phyloP scores from a whole-genome alignment of 2,888 invertebrate genomes.

The Tipula helvola region DNA sequence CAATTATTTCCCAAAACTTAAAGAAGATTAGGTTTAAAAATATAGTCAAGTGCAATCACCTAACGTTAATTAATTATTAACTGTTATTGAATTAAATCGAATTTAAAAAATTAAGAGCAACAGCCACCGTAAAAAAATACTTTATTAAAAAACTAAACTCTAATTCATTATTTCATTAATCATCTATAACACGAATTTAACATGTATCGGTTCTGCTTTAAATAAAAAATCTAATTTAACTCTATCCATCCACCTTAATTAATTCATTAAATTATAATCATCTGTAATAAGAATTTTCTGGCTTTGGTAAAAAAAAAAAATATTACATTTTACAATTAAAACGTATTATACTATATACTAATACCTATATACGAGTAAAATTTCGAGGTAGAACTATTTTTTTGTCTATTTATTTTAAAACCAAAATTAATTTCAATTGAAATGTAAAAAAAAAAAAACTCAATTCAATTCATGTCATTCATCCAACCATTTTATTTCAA shows the following conservation, averaged over 20 bases:
- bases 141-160: neutral
- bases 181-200: neutral
- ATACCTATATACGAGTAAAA: neutral
- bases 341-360: neutral
- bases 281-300: neutral
- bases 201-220: neutral
- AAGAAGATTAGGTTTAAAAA: too few species aligned
- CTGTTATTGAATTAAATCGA: neutral
- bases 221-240: neutral
- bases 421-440: neutral
- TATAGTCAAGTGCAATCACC: neutral
- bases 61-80: neutral
- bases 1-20: too few species aligned
- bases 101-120: neutral
- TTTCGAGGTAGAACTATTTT: neutral
- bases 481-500: constrained; percentile 4
- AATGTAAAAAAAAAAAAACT: neutral
- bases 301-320: neutral
- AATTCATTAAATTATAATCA: neutral
- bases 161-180: neutral
- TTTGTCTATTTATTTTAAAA: neutral
- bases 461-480: neutral
- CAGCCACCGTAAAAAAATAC: neutral
- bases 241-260: neutral
- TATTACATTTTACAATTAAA: neutral